phyloP scores from a whole-genome alignment of 2,888 invertebrate species.

The Phytoseiulus persimilis region DNA sequence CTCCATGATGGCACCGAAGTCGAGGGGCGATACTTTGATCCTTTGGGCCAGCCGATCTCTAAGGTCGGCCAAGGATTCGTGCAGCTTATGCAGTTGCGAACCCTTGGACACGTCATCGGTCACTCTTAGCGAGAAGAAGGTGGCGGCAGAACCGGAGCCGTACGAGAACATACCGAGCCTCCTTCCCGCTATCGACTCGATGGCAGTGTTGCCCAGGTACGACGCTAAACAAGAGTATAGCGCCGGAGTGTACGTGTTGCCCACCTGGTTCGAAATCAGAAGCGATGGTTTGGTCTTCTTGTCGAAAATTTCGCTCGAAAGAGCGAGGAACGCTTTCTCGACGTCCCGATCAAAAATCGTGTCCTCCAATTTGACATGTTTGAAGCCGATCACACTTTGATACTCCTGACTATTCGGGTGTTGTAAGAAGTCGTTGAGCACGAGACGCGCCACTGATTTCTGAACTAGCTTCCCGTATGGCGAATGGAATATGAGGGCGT shows the following conservation, averaged over 20 bases:
- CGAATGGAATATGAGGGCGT: slow-evolving; percentile 80
- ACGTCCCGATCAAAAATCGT: slow-evolving; percentile 83
- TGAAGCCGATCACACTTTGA: slow-evolving; percentile 46
- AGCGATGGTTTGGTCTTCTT: slow-evolving; percentile 78
- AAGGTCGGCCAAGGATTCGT: slow-evolving; percentile 62
- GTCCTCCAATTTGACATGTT: slow-evolving; percentile 63
- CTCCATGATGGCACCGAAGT: slow-evolving; percentile 70
- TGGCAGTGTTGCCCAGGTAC: slow-evolving; percentile 61
- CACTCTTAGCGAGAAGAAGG: slow-evolving; percentile 79
- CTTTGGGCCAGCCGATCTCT: slow-evolving; percentile 62
- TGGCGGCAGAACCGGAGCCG: slow-evolving; percentile 88
- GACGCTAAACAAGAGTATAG: slow-evolving; percentile 86
- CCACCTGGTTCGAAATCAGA: slow-evolving; percentile 76
- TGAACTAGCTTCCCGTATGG: slow-evolving; percentile 95
- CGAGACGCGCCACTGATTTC: slow-evolving; percentile 85
- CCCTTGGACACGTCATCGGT: slow-evolving; percentile 58
- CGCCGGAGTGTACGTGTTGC: slow-evolving; percentile 98
- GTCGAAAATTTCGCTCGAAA: slow-evolving; percentile 64
- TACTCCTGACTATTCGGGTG: slow-evolving; percentile 54
- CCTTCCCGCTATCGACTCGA: slow-evolving; percentile 64
- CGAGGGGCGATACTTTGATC: slow-evolving; percentile 62
- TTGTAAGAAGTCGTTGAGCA: slow-evolving; percentile 74
- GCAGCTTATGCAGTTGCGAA: slow-evolving; percentile 59
- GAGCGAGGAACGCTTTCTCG: slow-evolving; percentile 73
- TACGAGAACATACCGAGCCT: slow-evolving; percentile 87